A percentile compares a stretch with the other conserved stretches of the same genome.
These are phyloP conservation scores for Apotomis capreana DNA, from an alignment of 2,888 invertebrate species.

Conservation along the genomic window DNA sequence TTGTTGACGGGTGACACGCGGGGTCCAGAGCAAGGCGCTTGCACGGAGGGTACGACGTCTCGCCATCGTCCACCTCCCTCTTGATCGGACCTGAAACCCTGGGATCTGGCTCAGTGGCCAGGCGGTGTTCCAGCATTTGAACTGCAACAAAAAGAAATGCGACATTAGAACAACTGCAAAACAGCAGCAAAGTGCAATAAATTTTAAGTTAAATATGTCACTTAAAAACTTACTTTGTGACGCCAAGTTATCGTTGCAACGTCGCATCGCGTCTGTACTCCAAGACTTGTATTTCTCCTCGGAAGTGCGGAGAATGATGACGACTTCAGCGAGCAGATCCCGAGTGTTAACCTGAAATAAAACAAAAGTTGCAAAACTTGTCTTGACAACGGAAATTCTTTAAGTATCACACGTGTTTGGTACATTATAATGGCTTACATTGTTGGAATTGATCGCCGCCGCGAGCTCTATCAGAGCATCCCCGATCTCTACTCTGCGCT, in stretches of 20 bases:
- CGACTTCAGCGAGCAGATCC: neutral
- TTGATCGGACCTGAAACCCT: neutral
- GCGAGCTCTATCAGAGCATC: too few relatives aligned
- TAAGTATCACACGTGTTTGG: too few relatives aligned
- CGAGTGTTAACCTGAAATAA: neutral
- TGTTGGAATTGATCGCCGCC: too few relatives aligned
- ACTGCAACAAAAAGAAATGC: slow-evolving; percentile 3
- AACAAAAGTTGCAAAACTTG: too few relatives aligned
- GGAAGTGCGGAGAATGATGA: neutral
- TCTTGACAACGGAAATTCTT: too few relatives aligned
- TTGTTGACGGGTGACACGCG: neutral
- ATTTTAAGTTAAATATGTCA: neutral
- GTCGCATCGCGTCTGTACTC: neutral
- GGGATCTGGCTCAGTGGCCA: neutral
- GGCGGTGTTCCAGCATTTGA: slow-evolving; percentile 6
- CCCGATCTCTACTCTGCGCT: too few relatives aligned
- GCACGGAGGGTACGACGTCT: neutral
- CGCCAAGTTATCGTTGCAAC: slow-evolving; percentile 8
- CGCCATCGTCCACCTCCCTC: neutral
- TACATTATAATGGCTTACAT: too few relatives aligned
- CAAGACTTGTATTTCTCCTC: neutral
- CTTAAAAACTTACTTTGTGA: slow-evolving; percentile 6
- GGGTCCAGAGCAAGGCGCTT: neutral
- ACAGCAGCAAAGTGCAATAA: neutral
- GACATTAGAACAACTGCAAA: neutral